A percentile compares a stretch with the other conserved stretches of the same genome.
Evolutionary conservation across 2,797 vertebrate genomes (phyloP).

Genomic region (Poeciliopsis turneri): DNA sequence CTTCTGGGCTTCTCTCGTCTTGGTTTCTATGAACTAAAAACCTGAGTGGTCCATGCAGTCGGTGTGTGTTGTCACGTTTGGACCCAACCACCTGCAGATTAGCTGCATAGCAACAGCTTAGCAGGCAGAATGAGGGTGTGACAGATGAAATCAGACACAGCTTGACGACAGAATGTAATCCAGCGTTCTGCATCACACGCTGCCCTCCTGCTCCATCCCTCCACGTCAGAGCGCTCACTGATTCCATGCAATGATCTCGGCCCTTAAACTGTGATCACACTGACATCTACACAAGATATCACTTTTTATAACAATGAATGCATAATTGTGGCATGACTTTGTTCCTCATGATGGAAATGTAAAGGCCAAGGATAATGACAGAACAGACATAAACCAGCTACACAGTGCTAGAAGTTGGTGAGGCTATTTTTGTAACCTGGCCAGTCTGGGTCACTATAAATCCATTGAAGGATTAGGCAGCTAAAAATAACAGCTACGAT

Average conservation of each 20-base stretch:
- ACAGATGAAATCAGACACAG: slow-evolving; percentile 5
- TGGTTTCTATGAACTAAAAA: slow-evolving; percentile 23
- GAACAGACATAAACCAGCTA: slow-evolving; percentile 66
- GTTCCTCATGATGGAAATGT: slow-evolving; percentile 35
- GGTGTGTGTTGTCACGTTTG: slow-evolving; percentile 46
- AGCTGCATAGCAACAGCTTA: slow-evolving; percentile 40
- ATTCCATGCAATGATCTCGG: slow-evolving; percentile 39
- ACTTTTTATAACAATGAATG: slow-evolving; percentile 41
- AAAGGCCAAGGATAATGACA: slow-evolving; percentile 64
- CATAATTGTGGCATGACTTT: slow-evolving; percentile 10
- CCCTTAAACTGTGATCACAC: slow-evolving; percentile 25
- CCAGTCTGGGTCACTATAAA: slow-evolving; percentile 73
- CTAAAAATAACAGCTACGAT: slow-evolving; percentile 75
- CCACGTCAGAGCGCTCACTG: slow-evolving; percentile 6
- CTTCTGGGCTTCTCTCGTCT: neutral
- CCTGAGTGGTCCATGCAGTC: slow-evolving; percentile 14
- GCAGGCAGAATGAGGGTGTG: slow-evolving; percentile 19
- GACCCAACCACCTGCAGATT: slow-evolving; percentile 52
- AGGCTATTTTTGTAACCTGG: slow-evolving; percentile 66
- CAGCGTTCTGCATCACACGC: neutral
- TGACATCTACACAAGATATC: neutral
- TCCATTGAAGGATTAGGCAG: slow-evolving; percentile 77
- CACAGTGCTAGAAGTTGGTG: slow-evolving; percentile 46
- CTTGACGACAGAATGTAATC: neutral
- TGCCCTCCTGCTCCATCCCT: slow-evolving; percentile 5